Conservation (phyloP, 2,797 vertebrate species). For the Acipenser oxyrinchus region DNA sequence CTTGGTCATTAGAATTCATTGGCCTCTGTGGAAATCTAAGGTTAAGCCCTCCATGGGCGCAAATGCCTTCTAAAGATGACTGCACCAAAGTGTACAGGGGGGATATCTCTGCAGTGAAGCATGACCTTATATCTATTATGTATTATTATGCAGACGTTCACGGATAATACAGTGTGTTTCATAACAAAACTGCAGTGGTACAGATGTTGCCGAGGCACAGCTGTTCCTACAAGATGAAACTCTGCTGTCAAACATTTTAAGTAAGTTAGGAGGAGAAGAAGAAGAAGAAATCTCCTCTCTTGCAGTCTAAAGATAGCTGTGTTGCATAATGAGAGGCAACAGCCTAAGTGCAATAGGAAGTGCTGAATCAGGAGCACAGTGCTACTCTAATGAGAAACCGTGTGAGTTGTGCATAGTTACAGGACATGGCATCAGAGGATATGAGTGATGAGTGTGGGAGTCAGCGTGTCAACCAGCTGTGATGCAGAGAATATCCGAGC, state of each 20-base stretch:
- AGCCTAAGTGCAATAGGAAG: neutral
- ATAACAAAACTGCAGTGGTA: conserved; percentile 39
- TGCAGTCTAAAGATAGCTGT: neutral
- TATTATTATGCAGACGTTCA: conserved; percentile 43
- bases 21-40: conserved; percentile 48
- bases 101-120: too few species aligned
- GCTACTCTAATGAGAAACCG: neutral
- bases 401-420: conserved; percentile 4
- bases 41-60: conserved; percentile 46
- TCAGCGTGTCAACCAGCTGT: neutral
- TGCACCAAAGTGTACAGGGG: too few species aligned
- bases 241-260: conserved; percentile 40
- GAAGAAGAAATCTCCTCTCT: neutral
- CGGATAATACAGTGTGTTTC: conserved; percentile 41
- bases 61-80: conserved; percentile 16
- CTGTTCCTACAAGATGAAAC: conserved; percentile 41
- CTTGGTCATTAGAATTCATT: conserved; percentile 54
- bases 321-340: conserved; percentile 1
- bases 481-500: neutral
- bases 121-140: neutral
- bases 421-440: neutral
- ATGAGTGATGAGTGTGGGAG: conserved; percentile 1
- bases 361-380: neutral
- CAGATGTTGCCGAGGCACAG: conserved; percentile 44
- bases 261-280: conserved; percentile 39